Evolutionary conservation across 2,888 invertebrate species (phyloP).

Genomic region (Agrenia bidenticulata): DNA sequence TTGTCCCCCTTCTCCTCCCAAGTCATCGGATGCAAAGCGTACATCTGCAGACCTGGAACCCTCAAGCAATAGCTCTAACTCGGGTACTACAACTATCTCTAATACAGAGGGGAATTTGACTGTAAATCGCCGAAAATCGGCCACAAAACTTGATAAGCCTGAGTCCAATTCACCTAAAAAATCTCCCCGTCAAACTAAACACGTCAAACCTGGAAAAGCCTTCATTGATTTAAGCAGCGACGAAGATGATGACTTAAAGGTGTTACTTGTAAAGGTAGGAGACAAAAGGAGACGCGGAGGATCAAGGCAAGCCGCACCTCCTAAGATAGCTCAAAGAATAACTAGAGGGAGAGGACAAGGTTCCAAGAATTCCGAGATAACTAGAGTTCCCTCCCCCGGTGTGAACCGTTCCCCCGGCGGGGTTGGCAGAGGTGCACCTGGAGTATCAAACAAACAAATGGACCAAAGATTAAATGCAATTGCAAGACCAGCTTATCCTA

Average conservation of each 20-base stretch:
- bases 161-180: background rate
- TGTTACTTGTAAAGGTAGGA: background rate
- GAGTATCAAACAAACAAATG: background rate
- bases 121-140: background rate
- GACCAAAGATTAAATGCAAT: background rate
- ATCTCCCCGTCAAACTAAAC: background rate
- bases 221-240: background rate
- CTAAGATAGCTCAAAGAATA: background rate
- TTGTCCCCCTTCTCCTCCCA: constrained; percentile 7
- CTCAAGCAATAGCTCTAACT: background rate
- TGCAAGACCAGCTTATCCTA: constrained; percentile 2
- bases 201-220: background rate
- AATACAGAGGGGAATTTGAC: background rate
- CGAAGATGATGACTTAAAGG: constrained; percentile 9
- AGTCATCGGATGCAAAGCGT: background rate
- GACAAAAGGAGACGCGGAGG: background rate
- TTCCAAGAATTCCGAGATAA: background rate
- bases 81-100: background rate
- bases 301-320: background rate
- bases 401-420: background rate
- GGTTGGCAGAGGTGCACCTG: background rate
- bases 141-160: background rate
- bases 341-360: background rate
- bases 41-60: background rate
- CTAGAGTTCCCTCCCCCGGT: background rate